Evolutionary conservation across 2,113 vertebrate species (phyloP), one percentile per base, ranked within the genome.

Genomic region (Semnopithecus entellus): DNA sequence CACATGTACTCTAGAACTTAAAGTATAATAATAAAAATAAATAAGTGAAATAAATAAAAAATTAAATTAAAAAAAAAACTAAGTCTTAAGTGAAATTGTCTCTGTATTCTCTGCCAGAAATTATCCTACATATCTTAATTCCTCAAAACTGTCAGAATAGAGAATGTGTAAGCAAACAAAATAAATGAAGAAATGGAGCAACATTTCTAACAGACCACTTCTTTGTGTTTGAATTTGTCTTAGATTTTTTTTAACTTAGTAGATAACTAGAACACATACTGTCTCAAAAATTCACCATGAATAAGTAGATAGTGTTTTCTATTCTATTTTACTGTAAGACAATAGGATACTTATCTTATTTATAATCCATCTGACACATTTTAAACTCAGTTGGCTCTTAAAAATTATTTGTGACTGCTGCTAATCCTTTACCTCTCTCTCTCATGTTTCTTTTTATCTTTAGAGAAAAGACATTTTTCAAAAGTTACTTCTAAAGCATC

Each of bases 401-500:
- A 79, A 87, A 30, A 55, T 76, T 61, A 91, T 82, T 50, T 91
- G 45, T 70, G 76, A 8, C 48, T 82, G 76, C 68, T 83, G 17
- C 18, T 90, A 55, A 95, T 57, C 84, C 38, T 90, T 72, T 18
- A 78, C 20, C 30, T 59, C 6, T 76, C 18, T 6, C n/a, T 87
- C 52, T 95, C 45, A 32, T 55, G 14, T 40, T 87, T 73, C 22
- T 55, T 82, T 93, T 73, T 73, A 55, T 70, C 48, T 91, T 93
- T 50, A 50, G 68, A 90, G 57, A 90, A 43, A 61, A 50, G 38
- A 90, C 4, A 10, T 57, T 95, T 96, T 87, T 64, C 5, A 20
- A 83, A 82, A 75, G 45, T 64, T 82, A 59, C 66, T 92, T 94
- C 43, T 72, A 68, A 92, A 91, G 61, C 38, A 91, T 83, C 72